Percentiles rank a stretch among this genome's conserved stretches.
phyloP scores from a whole-genome alignment of 2,113 vertebrate species.

The Rana temporaria region DNA sequence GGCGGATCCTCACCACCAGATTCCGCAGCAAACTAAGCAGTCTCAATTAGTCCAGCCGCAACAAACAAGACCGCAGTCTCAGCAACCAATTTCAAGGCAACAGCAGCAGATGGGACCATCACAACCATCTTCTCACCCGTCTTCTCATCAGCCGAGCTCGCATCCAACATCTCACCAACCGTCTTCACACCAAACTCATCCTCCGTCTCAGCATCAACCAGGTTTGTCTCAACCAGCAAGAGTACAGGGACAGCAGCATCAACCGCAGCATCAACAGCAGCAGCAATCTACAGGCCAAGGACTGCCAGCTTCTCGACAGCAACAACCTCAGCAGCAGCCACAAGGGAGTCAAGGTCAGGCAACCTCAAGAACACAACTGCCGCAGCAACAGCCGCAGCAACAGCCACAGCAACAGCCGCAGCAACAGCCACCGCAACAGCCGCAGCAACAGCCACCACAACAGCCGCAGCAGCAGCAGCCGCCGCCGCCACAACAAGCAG shows the following conservation, averaged over 20 bases:
- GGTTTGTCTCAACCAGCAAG: conserved; percentile 47
- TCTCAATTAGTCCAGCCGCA: conserved; percentile 64
- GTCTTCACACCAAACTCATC: conserved; percentile 56
- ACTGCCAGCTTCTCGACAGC: conserved; percentile 57
- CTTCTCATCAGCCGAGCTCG: conserved; percentile 55
- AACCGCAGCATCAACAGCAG: conserved; percentile 66
- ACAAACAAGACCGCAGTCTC: conserved; percentile 54
- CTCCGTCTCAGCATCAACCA: conserved; percentile 65
- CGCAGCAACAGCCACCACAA: conserved; percentile 55
- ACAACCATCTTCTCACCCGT: conserved; percentile 60
- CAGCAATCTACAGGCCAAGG: conserved; percentile 64
- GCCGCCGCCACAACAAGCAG: conserved; percentile 43
- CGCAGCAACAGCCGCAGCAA: conserved; percentile 54
- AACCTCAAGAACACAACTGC: conserved; percentile 52
- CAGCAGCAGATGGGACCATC: conserved; percentile 59
- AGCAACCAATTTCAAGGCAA: conserved; percentile 71
- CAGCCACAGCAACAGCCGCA: conserved; percentile 55
- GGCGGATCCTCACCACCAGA: conserved; percentile 73
- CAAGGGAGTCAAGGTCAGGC: conserved; percentile 67
- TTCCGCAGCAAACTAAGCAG: conserved; percentile 65
- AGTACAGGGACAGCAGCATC: conserved; percentile 64
- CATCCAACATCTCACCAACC: conserved; percentile 11
- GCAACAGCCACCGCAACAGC: conserved; percentile 62
- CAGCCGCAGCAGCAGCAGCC: conserved; percentile 29
- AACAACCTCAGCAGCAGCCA: conserved; percentile 59